Evolutionary conservation across 2,797 vertebrate genomes (phyloP).

Genomic region (Coendou prehensilis): DNA sequence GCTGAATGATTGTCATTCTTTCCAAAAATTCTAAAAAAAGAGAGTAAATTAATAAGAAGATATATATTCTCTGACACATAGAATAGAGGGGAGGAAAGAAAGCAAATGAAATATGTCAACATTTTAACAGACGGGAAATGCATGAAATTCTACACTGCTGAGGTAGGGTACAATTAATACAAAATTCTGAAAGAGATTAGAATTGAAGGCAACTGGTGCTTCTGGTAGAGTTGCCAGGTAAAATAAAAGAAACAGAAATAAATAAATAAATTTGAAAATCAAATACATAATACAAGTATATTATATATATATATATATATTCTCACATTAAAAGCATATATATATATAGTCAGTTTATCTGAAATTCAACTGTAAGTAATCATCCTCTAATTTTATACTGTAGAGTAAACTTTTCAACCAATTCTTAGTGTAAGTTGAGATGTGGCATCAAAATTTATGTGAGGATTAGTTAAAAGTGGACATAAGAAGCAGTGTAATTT

Average conservation of each 20-base stretch:
- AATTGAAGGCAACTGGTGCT: neutral
- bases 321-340: neutral
- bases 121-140: neutral
- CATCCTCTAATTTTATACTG: neutral
- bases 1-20: neutral
- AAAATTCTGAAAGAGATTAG: neutral
- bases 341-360: neutral
- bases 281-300: neutral
- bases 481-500: neutral
- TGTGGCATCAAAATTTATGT: neutral
- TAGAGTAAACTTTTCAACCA: neutral
- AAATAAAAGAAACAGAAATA: neutral
- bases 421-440: neutral
- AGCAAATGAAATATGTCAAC: neutral
- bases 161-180: neutral
- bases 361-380: neutral
- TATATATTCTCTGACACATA: neutral
- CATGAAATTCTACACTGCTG: neutral
- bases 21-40: neutral
- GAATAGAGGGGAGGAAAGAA: neutral
- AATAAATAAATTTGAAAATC: conserved; percentile 43
- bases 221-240: neutral
- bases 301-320: neutral
- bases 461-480: neutral
- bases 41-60: neutral